phyloP scores from a whole-genome alignment of 2,113 vertebrate species.

The Archilochus colubris region DNA sequence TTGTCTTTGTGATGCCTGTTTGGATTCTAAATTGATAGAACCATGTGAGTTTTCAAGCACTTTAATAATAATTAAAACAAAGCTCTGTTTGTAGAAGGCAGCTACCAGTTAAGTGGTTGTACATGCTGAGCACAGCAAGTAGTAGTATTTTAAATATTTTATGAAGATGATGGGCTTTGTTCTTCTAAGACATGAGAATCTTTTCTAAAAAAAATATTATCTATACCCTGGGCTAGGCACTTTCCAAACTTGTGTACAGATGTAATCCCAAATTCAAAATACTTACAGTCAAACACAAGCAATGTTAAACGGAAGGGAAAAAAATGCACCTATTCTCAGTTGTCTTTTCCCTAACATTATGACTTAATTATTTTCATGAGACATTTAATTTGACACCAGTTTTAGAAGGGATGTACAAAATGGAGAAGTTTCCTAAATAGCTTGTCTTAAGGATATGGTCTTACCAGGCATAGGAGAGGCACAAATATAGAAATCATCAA shows the following conservation, averaged over 20 bases:
- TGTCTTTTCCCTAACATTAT: not conserved
- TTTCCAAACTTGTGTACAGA: not conserved
- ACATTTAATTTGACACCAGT: not conserved
- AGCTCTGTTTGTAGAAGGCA: not conserved
- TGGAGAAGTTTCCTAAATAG: not conserved
- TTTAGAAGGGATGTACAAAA: not conserved
- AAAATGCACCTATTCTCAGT: not conserved
- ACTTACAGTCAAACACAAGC: not conserved
- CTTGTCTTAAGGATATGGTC: not conserved
- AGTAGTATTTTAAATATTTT: not conserved
- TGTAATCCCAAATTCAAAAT: not conserved
- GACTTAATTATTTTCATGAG: not conserved
- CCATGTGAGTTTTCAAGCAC: not conserved
- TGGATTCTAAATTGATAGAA: not conserved
- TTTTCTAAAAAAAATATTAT: not conserved
- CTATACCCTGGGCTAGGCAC: not conserved
- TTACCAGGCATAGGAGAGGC: not conserved
- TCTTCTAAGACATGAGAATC: not conserved
- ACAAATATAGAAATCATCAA: not conserved
- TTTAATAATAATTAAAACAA: not conserved
- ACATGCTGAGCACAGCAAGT: not conserved
- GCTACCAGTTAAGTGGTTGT: not conserved
- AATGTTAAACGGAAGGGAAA: not conserved
- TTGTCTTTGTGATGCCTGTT: not conserved
- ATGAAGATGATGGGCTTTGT: not conserved